Conservation (phyloP, 1,140 invertebrate species). For the Saccostrea cuccullata region DNA sequence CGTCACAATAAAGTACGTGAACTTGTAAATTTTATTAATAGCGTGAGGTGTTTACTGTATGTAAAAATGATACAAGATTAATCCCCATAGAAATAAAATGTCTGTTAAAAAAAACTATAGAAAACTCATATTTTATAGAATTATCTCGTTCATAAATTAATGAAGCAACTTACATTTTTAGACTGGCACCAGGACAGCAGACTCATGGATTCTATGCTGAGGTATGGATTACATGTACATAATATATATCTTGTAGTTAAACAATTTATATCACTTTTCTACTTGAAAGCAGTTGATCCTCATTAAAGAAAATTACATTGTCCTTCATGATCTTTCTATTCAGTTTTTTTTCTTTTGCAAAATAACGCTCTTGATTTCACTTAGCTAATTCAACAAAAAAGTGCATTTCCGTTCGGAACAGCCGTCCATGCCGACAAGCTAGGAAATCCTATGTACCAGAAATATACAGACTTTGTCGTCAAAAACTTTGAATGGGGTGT, state of each 20-base stretch:
- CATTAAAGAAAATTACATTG: too few species aligned
- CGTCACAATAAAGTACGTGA: slow-evolving; percentile 53
- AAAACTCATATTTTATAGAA: too few species aligned
- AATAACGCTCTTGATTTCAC: neutral
- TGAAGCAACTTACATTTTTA: neutral
- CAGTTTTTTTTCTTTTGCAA: too few species aligned
- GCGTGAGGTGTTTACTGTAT: too few species aligned
- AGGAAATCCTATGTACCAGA: neutral
- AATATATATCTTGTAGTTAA: too few species aligned
- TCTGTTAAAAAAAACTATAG: too few species aligned
- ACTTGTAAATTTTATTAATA: too few species aligned
- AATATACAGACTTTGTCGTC: slow-evolving; percentile 52
- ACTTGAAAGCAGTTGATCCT: too few species aligned
- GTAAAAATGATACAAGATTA: too few species aligned
- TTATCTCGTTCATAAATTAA: too few species aligned
- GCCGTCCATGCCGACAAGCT: slow-evolving; percentile 43
- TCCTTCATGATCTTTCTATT: neutral
- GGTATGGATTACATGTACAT: neutral
- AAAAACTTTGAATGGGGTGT: slow-evolving; percentile 60
- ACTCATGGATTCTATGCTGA: neutral
- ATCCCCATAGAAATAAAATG: too few species aligned
- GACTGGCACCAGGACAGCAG: neutral
- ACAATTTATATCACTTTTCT: too few species aligned
- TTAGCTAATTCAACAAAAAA: slow-evolving; percentile 48
- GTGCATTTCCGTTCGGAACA: slow-evolving; percentile 54